These are phyloP conservation scores for Drosophila busckii DNA, from an alignment of 1,140 invertebrate species.

Conservation along the genomic window DNA sequence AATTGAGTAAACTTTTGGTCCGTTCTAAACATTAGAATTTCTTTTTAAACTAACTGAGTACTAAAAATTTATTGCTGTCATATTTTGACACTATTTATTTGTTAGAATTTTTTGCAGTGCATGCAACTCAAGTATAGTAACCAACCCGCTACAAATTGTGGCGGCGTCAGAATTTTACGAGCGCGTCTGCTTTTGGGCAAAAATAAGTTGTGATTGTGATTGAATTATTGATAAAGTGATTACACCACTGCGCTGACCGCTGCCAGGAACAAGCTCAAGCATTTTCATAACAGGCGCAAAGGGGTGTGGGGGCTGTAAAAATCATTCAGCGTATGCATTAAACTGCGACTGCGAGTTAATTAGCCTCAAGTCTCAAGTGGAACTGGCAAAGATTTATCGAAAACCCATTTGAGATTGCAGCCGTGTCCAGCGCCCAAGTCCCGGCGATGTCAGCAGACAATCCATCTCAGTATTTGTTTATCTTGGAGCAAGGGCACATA, in stretches of 20 bases:
- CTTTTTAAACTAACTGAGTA: too few relatives aligned
- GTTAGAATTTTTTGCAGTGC: too few relatives aligned
- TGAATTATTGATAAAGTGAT: slow-evolving; percentile 77
- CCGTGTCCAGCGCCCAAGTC: slow-evolving; percentile 40
- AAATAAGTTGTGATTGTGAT: slow-evolving; percentile 67
- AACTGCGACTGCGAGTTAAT: slow-evolving; percentile 51
- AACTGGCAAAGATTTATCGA: slow-evolving; percentile 42
- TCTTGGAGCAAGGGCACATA: slow-evolving; percentile 65
- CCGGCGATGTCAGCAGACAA: slow-evolving; percentile 61
- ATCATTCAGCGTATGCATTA: slow-evolving; percentile 63
- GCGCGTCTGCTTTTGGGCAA: slow-evolving; percentile 19
- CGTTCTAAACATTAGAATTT: too few relatives aligned
- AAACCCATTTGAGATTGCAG: slow-evolving; percentile 64
- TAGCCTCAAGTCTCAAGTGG: slow-evolving; percentile 24
- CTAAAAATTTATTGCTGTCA: too few relatives aligned
- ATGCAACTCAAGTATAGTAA: slow-evolving; percentile 28
- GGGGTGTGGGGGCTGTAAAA: slow-evolving; percentile 51
- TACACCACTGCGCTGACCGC: slow-evolving; percentile 31
- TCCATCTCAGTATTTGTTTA: slow-evolving; percentile 72
- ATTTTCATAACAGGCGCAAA: slow-evolving; percentile 49
- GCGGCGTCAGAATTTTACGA: slow-evolving; percentile 61
- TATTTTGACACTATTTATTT: too few relatives aligned
- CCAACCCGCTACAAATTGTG: slow-evolving; percentile 51
- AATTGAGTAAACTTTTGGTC: too few relatives aligned
- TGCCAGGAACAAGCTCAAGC: too few relatives aligned